A percentile compares a stretch with the other conserved stretches of the same genome.
Conservation (phyloP, 2,797 vertebrate genomes). For the Sebastes taczanowskii region DNA sequence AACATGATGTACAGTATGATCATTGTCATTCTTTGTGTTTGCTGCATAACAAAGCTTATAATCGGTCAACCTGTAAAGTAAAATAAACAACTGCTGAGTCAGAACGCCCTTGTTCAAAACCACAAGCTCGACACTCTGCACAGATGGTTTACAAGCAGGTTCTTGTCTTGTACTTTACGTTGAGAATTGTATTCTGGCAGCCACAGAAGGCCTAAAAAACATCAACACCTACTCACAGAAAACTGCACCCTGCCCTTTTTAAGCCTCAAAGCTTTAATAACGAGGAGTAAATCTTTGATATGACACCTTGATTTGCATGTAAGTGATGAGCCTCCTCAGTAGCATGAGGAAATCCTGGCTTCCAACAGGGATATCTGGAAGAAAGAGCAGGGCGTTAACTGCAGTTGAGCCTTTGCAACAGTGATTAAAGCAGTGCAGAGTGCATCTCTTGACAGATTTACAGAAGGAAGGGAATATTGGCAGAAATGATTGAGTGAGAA, state of each 20-base stretch:
- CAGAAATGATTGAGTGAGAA: background rate
- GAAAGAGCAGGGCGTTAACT: conserved; percentile 11
- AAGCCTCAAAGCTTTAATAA: background rate
- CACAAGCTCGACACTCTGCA: background rate
- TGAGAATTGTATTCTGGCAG: background rate
- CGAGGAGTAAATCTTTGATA: background rate
- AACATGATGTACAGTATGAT: background rate
- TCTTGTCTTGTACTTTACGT: background rate
- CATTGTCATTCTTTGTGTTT: background rate
- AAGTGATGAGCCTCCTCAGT: conserved; percentile 88
- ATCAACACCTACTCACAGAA: background rate
- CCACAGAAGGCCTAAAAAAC: background rate
- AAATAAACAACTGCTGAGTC: background rate
- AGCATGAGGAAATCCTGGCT: conserved; percentile 87
- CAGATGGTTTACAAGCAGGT: background rate
- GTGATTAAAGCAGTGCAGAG: background rate
- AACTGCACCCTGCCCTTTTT: background rate
- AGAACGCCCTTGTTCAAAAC: background rate
- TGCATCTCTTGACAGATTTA: conserved; percentile 24
- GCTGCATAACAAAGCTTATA: background rate
- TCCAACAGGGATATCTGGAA: conserved; percentile 90
- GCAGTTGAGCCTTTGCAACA: background rate
- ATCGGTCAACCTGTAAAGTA: background rate
- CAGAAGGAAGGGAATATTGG: background rate
- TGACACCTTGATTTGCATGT: conserved; percentile 93